phyloP scores from a whole-genome alignment of 2,113 vertebrate genomes.

The Ranitomeya variabilis region DNA sequence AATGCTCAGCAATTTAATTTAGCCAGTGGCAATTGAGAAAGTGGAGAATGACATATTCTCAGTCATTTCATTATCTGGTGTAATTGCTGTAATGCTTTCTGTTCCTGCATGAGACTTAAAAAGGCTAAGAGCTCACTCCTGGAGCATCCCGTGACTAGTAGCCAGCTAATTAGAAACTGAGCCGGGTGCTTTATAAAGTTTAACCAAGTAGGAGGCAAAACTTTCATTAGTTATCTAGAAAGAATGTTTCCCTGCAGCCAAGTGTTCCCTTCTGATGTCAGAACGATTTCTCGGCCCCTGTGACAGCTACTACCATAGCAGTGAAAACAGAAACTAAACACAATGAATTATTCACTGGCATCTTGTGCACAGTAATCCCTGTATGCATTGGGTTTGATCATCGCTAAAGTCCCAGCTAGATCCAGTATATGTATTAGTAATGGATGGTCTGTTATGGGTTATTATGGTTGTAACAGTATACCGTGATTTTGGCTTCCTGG shows the following conservation, averaged over 20 bases:
- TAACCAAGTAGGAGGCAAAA: not conserved
- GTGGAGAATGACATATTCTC: not conserved
- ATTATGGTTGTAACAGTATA: too few species aligned
- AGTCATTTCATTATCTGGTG: conserved; percentile 5
- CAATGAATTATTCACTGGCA: not conserved
- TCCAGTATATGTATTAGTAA: not conserved
- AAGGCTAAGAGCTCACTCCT: not conserved
- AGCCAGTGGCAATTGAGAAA: conserved; percentile 15
- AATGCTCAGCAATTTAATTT: not conserved
- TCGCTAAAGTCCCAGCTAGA: conserved; percentile 1
- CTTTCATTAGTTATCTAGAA: not conserved
- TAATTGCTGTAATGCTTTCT: not conserved
- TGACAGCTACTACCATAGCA: not conserved
- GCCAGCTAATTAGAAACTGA: not conserved
- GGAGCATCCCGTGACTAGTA: not conserved
- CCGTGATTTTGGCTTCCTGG: not conserved
- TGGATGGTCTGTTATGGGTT: too few species aligned
- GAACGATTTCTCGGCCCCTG: not conserved
- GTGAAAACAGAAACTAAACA: not conserved
- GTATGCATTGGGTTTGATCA: not conserved
- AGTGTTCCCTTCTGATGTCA: not conserved
- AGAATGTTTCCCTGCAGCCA: not conserved
- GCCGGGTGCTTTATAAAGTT: not conserved
- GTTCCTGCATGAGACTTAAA: not conserved
- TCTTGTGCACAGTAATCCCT: not conserved